Evolutionary conservation across 2,113 vertebrate species (phyloP), one percentile per base, ranked within the genome.

Genomic region (Elachura formosa): DNA sequence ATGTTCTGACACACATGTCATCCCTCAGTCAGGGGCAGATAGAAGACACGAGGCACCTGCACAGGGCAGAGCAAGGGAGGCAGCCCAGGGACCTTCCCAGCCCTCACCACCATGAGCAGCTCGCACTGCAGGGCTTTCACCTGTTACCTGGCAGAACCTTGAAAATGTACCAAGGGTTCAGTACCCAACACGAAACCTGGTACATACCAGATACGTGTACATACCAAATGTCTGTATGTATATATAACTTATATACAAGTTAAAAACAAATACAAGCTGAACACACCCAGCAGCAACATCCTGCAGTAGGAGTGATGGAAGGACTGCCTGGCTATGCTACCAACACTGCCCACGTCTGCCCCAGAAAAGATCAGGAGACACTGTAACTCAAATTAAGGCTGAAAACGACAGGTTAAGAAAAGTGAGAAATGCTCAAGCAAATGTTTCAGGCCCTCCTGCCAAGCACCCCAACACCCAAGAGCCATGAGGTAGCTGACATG

Each of bases 71-170:
- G 43, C 0, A 0, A 43, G 29, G 55, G 43, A 24, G 11, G 49
- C 29, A 73, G 55, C 25, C 34, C 6, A 2, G 34, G 23, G 73
- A 17, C 19, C 55, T 31, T 21, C 36, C 34, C 21, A 6, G 74
- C 15, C 24, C 78, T 61, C 1, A 0, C 36, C 36, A 29, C 43
- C 51, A 18, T 0, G 2, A 14, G 72, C 3, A 58, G 46, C 34
- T 66, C 71, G 46, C 3, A 2, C 24, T 16, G 26, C 23, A 45
- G 26, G 25, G 34, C 40, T 46, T 34, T 5, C n/a, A 34, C 46
- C 58, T 55, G 41, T 10, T 34, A 45, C n/a, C 75, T 73, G 40
- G 19, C 41, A 75, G 23, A 29, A 18, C 15, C 49, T 41, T 11
- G 12, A 24, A 86, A 56, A 51, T 0, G 6, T 17, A 87, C 49